phyloP scores from a whole-genome alignment of 1,140 invertebrate species.

The Drosophila grimshawi region DNA sequence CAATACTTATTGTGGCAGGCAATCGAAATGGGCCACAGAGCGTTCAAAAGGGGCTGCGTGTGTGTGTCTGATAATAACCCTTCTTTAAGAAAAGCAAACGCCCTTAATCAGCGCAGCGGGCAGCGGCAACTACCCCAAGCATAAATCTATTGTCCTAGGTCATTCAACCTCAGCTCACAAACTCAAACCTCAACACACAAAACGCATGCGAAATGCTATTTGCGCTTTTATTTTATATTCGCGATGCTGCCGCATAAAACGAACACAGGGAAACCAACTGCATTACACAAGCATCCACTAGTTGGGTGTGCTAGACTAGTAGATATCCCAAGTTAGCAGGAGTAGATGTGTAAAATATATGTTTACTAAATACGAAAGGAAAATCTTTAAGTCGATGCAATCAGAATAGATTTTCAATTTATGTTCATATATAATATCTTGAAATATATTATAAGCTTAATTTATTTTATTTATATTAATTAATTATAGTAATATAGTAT shows the following conservation, averaged over 20 bases:
- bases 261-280: conserved; percentile 48
- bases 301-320: neutral
- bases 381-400: too few species aligned
- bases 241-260: conserved; percentile 68
- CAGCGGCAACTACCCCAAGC: conserved; percentile 76
- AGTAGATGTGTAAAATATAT: too few species aligned
- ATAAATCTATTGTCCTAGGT: conserved; percentile 82
- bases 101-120: conserved; percentile 81
- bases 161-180: conserved; percentile 68
- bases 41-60: conserved; percentile 19
- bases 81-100: conserved; percentile 73
- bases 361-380: too few species aligned
- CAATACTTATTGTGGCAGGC: conserved; percentile 19
- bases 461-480: too few species aligned
- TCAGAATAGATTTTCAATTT: too few species aligned
- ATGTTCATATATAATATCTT: too few species aligned
- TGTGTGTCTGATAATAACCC: conserved; percentile 53
- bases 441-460: too few species aligned
- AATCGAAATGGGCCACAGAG: conserved; percentile 59
- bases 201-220: conserved; percentile 73
- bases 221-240: conserved; percentile 74
- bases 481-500: too few species aligned
- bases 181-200: conserved; percentile 57
- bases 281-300: conserved; percentile 32
- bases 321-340: neutral